Evolutionary conservation across 2,113 vertebrate genomes (phyloP).

Genomic region (Prinia subflava): DNA sequence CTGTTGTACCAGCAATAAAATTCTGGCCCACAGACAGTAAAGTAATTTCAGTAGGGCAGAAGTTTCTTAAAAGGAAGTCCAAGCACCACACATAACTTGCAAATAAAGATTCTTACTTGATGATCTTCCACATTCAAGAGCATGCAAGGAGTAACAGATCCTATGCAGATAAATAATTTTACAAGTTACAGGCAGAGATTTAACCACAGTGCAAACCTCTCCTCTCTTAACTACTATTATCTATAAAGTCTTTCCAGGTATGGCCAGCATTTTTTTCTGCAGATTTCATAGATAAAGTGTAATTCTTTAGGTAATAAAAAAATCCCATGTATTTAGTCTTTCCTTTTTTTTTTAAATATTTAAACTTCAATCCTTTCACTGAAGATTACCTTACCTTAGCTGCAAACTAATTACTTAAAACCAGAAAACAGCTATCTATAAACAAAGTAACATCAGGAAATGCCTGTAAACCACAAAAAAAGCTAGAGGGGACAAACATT

Average conservation of each 20-base stretch:
- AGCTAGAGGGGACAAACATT: not conserved
- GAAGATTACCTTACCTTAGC: not conserved
- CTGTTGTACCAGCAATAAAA: not conserved
- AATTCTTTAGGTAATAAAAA: not conserved
- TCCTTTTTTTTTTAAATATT: not conserved
- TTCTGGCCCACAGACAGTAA: not conserved
- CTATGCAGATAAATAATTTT: not conserved
- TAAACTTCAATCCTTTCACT: not conserved
- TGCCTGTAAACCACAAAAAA: not conserved
- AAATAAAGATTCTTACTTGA: not conserved
- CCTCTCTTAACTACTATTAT: not conserved
- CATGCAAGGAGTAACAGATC: not conserved
- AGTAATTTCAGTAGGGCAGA: not conserved
- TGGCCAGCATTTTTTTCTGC: not conserved
- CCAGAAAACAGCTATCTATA: not conserved
- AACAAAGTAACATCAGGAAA: not conserved
- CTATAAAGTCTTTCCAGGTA: not conserved
- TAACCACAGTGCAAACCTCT: not conserved
- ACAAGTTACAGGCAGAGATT: not conserved
- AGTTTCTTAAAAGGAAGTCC: not conserved
- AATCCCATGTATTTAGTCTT: not conserved
- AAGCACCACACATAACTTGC: not conserved
- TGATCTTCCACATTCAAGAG: not conserved
- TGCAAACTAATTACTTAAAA: not conserved
- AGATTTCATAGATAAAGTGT: fast-evolving